Conservation (phyloP, 2,888 invertebrate genomes). For the Pyrocoelia pectoralis region DNA sequence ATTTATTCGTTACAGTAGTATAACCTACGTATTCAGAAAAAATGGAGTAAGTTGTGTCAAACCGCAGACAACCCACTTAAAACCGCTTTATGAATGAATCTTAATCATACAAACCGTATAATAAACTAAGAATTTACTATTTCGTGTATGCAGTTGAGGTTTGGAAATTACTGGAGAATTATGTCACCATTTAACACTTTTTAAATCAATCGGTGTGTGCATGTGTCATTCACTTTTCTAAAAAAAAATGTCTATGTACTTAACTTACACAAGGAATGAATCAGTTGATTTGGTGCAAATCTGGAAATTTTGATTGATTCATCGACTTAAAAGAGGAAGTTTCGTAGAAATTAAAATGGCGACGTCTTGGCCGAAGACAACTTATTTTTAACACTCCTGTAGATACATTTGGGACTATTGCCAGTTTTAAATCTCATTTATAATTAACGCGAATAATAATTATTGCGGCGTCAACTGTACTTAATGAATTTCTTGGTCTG, state of each 20-base stretch:
- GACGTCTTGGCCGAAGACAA: constrained; percentile 2
- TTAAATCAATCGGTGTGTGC: constrained; percentile 20
- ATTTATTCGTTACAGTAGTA: too few species aligned
- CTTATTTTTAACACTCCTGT: not conserved
- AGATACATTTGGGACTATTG: not conserved
- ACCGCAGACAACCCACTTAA: constrained; percentile 9
- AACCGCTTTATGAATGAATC: constrained; percentile 21
- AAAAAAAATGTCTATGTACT: constrained; percentile 7
- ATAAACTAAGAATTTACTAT: constrained; percentile 21
- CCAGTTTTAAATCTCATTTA: not conserved
- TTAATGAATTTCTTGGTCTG: not conserved
- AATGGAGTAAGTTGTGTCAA: constrained; percentile 1
- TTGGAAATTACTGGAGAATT: constrained; percentile 15
- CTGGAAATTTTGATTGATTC: constrained; percentile 10
- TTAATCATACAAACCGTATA: constrained; percentile 25
- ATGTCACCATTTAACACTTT: constrained; percentile 22
- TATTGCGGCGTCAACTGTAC: not conserved
- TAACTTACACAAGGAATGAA: not conserved
- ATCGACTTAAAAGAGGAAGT: not conserved
- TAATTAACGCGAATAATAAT: not conserved
- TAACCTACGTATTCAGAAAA: not conserved
- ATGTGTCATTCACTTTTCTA: constrained; percentile 22
- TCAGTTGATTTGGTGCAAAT: not conserved
- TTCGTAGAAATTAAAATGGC: not conserved
- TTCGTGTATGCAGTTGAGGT: constrained; percentile 15